Evolutionary conservation across 2,113 vertebrate species (phyloP).

Genomic region (Mus pahari): DNA sequence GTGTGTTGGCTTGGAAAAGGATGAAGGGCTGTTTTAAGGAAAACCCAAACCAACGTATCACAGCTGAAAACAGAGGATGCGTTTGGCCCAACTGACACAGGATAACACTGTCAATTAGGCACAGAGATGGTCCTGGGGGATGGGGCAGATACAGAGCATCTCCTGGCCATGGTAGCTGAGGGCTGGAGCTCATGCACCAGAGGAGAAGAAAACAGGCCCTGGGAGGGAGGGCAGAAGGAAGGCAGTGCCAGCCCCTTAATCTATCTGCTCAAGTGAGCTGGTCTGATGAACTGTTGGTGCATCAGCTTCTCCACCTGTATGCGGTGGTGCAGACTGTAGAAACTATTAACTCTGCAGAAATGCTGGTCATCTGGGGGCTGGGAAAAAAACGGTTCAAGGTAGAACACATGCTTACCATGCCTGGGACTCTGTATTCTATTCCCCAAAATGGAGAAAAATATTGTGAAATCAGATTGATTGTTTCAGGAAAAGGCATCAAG

Average conservation of each 20-base stretch:
- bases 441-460: not conserved
- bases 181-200: not conserved
- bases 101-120: not conserved
- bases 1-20: constrained; percentile 17
- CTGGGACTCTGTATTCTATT: not conserved
- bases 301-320: constrained; percentile 47
- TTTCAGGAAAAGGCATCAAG: not conserved
- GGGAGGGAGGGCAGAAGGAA: not conserved
- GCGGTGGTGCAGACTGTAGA: not conserved
- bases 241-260: not conserved
- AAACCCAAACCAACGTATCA: constrained; percentile 30
- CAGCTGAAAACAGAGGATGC: not conserved
- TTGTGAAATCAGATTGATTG: not conserved
- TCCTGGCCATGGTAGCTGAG: not conserved
- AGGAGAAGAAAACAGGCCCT: not conserved
- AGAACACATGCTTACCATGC: not conserved
- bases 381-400: not conserved
- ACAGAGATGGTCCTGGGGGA: rapidly evolving
- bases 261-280: not conserved
- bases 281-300: not conserved
- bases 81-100: not conserved
- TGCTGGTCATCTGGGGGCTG: not conserved
- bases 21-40: constrained; percentile 21
- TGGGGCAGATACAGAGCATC: not conserved
- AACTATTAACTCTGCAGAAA: not conserved